Evolutionary conservation across 2,113 vertebrate species (phyloP), one percentile per base, ranked within the genome.

Genomic region (Climacteris rufus): DNA sequence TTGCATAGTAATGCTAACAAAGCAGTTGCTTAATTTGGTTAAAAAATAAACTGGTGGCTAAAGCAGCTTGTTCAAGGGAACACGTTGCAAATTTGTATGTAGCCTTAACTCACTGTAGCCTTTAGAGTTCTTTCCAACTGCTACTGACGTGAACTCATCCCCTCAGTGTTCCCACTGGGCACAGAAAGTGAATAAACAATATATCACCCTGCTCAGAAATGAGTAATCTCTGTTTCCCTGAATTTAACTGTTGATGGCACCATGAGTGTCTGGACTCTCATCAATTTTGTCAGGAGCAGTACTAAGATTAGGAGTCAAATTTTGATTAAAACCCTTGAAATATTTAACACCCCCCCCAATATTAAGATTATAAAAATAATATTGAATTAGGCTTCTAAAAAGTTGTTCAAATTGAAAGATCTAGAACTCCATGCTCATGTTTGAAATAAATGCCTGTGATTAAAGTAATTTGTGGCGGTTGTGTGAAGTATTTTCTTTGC

Each of bases 81-180:
- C 13, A 11, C 0, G 2, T 20, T 64, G 31, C n/a, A 50, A n/a
- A 72, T 60, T 21, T 28, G 20, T 50, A 56, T 0, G 0, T 25
- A 24, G 37, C 15, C 23, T 35, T 61, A 93, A 82, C 15, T 64
- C 39, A 17, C 18, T 40, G 27, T 6, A 86, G 47, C 49, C 69
- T 35, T 78, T 25, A n/a, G n/a, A 28, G 47, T 7, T 40, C 68
- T 47, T 69, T 78, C 47, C 22, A 33, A 30, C 39, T 76, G 16
- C 33, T 45, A 23, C 44, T 10, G n/a, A 40, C 1, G 6, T 14
- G 63, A 88, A 57, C 31, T 75, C 23, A 4, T 53, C 50, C 40
- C 44, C 52, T 66, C 52, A 30, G 33, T 13, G 40, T 0, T 82
- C 56, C 52, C 2, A 3, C 50, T 53, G 33, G 52, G n/a, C 59